phyloP scores from a whole-genome alignment of 2,113 vertebrate species.

The Cheirogaleus medius region DNA sequence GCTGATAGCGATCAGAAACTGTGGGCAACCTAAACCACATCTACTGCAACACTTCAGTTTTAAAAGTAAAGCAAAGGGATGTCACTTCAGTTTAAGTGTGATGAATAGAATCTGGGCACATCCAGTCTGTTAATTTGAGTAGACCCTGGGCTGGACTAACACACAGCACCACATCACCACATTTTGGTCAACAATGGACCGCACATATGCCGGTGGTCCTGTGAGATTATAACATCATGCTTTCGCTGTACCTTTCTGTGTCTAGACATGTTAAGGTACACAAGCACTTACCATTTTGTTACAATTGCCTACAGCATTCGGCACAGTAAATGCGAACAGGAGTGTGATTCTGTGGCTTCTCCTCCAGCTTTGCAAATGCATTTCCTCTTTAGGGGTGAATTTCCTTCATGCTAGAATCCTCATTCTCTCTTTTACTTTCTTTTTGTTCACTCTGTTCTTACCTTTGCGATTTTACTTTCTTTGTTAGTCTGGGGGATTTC shows the following conservation, averaged over 20 bases:
- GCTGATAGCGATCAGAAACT: conserved; percentile 17
- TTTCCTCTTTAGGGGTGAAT: background rate
- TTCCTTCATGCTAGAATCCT: background rate
- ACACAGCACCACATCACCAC: background rate
- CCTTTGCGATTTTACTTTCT: background rate
- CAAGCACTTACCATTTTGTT: background rate
- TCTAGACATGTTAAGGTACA: background rate
- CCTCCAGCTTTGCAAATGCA: background rate
- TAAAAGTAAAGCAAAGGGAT: background rate
- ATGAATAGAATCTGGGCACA: background rate
- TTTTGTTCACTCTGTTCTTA: background rate
- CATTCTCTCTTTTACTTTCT: background rate
- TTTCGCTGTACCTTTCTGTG: background rate
- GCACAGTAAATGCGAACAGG: background rate
- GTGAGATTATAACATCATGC: background rate
- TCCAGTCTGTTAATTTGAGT: background rate
- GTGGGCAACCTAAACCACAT: background rate
- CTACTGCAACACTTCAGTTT: background rate
- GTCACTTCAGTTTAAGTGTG: background rate
- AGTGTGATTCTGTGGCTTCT: background rate
- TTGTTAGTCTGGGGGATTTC: background rate
- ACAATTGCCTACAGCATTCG: background rate
- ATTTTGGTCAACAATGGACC: background rate
- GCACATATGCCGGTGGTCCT: background rate
- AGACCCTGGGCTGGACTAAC: background rate